phyloP scores from a whole-genome alignment of 2,888 invertebrate species.

The Rhopalosiphum nymphaeae region DNA sequence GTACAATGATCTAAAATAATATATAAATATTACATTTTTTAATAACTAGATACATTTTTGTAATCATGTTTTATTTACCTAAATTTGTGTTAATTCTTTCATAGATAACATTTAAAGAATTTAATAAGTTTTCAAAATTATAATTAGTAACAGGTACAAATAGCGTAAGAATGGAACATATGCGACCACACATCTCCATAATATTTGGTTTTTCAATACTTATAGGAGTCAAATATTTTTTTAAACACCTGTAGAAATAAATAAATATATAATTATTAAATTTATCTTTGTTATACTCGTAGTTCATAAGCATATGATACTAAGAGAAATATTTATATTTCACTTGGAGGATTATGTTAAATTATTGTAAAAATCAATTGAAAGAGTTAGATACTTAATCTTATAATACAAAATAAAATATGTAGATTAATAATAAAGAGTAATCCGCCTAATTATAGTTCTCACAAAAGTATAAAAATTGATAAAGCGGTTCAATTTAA shows the following conservation, averaged over 20 bases:
- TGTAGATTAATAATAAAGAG: not conserved
- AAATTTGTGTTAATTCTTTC: slow-evolving; percentile 5
- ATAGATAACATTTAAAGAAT: slow-evolving; percentile 48
- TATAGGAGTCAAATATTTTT: slow-evolving; percentile 28
- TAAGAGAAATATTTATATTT: not conserved
- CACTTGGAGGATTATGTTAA: not conserved
- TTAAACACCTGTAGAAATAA: slow-evolving; percentile 40
- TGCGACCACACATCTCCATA: slow-evolving; percentile 59
- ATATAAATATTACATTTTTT: not conserved
- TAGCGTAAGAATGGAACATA: slow-evolving; percentile 51
- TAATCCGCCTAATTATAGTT: not conserved
- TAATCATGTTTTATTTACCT: slow-evolving; percentile 22
- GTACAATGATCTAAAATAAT: slow-evolving; percentile 55
- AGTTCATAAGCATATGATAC: not conserved
- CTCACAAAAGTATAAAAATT: not conserved
- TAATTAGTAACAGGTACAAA: slow-evolving; percentile 50
- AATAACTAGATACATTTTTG: not conserved
- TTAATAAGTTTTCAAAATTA: slow-evolving; percentile 55
- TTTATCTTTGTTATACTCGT: not conserved
- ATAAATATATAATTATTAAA: not conserved
- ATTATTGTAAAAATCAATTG: not conserved
- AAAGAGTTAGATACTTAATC: too few relatives aligned
- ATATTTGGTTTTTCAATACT: slow-evolving; percentile 41
- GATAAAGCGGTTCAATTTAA: not conserved
- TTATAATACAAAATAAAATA: not conserved